phyloP scores from a whole-genome alignment of 2,797 vertebrate genomes.

The Peromyscus attwateri region DNA sequence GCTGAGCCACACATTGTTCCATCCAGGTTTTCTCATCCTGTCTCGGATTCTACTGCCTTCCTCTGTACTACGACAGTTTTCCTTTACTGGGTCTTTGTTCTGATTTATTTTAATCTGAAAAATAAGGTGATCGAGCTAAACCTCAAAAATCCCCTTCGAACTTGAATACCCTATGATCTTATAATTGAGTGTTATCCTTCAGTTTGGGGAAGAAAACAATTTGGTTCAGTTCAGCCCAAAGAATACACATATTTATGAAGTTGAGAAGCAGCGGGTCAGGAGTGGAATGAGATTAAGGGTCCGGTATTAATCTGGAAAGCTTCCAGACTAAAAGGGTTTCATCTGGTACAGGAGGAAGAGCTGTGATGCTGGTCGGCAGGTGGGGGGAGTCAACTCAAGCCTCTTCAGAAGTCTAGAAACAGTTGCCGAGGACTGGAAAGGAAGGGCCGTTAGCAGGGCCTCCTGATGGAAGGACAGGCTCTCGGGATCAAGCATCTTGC shows the following conservation, averaged over 20 bases:
- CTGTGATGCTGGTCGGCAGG: background rate
- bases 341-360: constrained; percentile 59
- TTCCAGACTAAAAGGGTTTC: constrained; percentile 76
- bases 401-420: background rate
- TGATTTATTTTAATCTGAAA: constrained; percentile 78
- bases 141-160: constrained; percentile 69
- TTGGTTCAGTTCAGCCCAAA: constrained; percentile 67
- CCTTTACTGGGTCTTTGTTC: constrained; percentile 65
- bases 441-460: constrained; percentile 55
- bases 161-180: constrained; percentile 49
- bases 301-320: constrained; percentile 76
- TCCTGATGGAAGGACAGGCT: background rate
- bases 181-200: constrained; percentile 66
- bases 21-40: constrained; percentile 47
- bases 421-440: background rate
- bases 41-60: background rate
- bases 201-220: constrained; percentile 59
- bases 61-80: constrained; percentile 54
- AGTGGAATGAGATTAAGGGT: constrained; percentile 65
- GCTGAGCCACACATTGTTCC: background rate
- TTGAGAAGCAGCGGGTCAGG: constrained; percentile 21
- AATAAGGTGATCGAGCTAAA: constrained; percentile 64
- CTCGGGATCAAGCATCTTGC: constrained; percentile 12
- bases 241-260: constrained; percentile 78
- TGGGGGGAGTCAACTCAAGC: background rate